Conservation (phyloP, 2,113 vertebrate genomes). For the Delphinapterus leucas region DNA sequence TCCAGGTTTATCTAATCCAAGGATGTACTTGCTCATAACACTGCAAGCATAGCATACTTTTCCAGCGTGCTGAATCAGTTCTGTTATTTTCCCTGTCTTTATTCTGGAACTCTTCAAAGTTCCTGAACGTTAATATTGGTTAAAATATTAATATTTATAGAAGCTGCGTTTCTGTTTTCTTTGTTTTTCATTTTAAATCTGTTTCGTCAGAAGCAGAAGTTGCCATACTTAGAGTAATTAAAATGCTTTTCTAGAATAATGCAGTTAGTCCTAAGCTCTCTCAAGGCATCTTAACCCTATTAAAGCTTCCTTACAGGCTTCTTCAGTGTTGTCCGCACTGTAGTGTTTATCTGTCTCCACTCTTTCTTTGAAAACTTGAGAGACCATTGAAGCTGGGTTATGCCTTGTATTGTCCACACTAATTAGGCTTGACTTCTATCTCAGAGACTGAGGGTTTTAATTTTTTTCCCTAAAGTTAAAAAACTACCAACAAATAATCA, state of each 20-base stretch:
- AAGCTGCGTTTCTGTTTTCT: slow-evolving; percentile 15
- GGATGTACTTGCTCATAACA: neutral
- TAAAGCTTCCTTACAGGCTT: slow-evolving; percentile 49
- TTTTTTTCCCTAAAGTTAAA: slow-evolving; percentile 2
- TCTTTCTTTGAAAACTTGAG: slow-evolving; percentile 53
- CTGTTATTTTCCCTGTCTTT: neutral
- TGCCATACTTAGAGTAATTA: slow-evolving; percentile 68
- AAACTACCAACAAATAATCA: neutral
- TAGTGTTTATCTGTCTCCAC: slow-evolving; percentile 35
- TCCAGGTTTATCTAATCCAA: neutral
- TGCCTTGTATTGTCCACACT: neutral
- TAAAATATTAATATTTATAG: neutral
- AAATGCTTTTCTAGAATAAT: slow-evolving; percentile 57
- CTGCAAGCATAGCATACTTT: neutral
- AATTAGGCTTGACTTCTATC: slow-evolving; percentile 67
- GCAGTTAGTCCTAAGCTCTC: slow-evolving; percentile 61
- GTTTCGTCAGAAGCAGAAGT: slow-evolving; percentile 52
- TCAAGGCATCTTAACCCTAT: neutral
- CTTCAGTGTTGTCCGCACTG: slow-evolving; percentile 13
- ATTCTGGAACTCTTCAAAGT: neutral
- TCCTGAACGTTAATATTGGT: neutral
- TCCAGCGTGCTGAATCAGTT: neutral
- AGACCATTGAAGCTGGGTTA: slow-evolving; percentile 56
- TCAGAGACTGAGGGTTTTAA: slow-evolving; percentile 34
- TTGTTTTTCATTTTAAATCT: slow-evolving; percentile 39